These are phyloP conservation scores for Thaleichthys pacificus DNA, from an alignment of 2,797 vertebrate species.

Conservation along the genomic window DNA sequence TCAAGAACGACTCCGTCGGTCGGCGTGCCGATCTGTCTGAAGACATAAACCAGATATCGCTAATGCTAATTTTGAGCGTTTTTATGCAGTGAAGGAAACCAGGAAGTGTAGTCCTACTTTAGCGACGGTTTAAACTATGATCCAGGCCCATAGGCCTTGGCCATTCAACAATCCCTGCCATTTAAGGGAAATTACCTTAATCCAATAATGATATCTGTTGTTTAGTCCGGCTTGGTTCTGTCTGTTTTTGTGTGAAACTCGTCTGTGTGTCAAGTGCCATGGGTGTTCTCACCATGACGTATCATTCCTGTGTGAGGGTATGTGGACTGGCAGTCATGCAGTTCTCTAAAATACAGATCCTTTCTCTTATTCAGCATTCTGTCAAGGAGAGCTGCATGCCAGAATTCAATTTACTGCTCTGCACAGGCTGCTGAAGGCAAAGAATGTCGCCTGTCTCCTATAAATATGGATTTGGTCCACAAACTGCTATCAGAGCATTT, in stretches of 20 bases:
- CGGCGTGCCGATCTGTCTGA: background rate
- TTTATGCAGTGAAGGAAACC: background rate
- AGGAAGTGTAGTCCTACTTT: background rate
- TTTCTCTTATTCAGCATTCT: constrained; percentile 78
- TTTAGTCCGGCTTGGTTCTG: constrained; percentile 50
- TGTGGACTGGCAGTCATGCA: constrained; percentile 64
- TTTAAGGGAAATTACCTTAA: constrained; percentile 3
- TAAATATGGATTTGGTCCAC: constrained; percentile 73
- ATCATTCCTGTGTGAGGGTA: constrained; percentile 61
- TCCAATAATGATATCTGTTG: constrained; percentile 33
- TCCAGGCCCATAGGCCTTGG: constrained; percentile 21
- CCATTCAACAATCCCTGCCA: constrained; percentile 18
- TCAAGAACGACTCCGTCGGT: background rate
- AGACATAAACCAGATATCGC: background rate
- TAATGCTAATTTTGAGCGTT: background rate
- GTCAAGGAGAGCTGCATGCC: constrained; percentile 68
- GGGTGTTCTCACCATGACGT: constrained; percentile 59
- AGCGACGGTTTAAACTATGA: background rate
- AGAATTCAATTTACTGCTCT: constrained; percentile 76
- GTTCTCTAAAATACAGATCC: constrained; percentile 71
- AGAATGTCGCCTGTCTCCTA: constrained; percentile 66
- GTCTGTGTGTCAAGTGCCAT: constrained; percentile 65
- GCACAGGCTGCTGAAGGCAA: constrained; percentile 67
- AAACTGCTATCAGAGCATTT: constrained; percentile 63
- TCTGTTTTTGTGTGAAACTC: constrained; percentile 44